These are phyloP conservation scores for Branchinecta lynchi DNA, from an alignment of 1,140 invertebrate genomes.

Conservation along the genomic window DNA sequence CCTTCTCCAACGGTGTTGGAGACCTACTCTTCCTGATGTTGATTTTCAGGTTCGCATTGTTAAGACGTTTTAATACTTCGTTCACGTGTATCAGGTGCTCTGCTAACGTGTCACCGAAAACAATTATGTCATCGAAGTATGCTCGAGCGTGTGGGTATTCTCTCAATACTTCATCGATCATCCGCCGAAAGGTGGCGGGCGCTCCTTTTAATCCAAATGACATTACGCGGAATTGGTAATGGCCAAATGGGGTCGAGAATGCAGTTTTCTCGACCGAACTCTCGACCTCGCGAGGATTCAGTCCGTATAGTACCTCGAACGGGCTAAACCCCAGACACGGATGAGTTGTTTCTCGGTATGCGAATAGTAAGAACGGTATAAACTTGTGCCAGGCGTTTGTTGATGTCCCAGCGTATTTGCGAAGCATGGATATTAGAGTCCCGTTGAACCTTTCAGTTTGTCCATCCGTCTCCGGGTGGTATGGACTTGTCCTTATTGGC, in stretches of 20 bases:
- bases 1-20: conserved; percentile 9
- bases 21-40: conserved; percentile 24
- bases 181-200: conserved; percentile 33
- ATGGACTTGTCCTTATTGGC: conserved; percentile 22
- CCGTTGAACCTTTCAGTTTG: conserved; percentile 25
- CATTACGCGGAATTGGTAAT: conserved; percentile 34
- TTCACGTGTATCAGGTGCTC: conserved; percentile 25
- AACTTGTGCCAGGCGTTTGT: conserved; percentile 11
- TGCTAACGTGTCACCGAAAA: conserved; percentile 23
- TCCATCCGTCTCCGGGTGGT: conserved; percentile 22
- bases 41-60: conserved; percentile 25
- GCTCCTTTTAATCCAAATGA: conserved; percentile 34
- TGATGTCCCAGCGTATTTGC: conserved; percentile 11
- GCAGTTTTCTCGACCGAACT: background rate
- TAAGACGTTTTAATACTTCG: conserved; percentile 23
- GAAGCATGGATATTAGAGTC: conserved; percentile 24
- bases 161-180: conserved; percentile 29
- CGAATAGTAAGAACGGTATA: conserved; percentile 1
- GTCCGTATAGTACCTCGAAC: conserved; percentile 4
- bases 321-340: conserved; percentile 6
- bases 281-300: background rate
- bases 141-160: conserved; percentile 23
- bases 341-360: conserved; percentile 8
- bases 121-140: conserved; percentile 30
- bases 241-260: conserved; percentile 30